phyloP scores from a whole-genome alignment of 2,113 vertebrate genomes.

The Erinaceus europaeus region DNA sequence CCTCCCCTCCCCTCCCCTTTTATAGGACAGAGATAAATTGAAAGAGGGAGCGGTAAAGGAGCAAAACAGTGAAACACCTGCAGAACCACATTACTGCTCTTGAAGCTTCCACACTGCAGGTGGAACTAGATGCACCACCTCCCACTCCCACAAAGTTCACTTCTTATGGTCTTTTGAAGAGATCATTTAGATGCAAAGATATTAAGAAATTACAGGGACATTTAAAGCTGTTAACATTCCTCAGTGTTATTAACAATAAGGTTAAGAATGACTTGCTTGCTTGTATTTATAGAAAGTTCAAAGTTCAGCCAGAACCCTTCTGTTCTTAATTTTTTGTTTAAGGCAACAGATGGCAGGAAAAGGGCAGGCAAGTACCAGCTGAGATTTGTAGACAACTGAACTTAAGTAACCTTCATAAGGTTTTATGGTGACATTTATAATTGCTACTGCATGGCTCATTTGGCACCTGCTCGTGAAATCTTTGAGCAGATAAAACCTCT shows the following conservation, averaged over 20 bases:
- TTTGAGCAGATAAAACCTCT: constrained; percentile 26
- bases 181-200: background rate
- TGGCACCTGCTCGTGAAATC: background rate
- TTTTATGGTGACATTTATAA: constrained; percentile 15
- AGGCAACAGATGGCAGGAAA: background rate
- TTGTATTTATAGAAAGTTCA: constrained; percentile 9
- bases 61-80: no score
- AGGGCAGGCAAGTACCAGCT: background rate
- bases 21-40: no score
- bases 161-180: constrained; percentile 42
- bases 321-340: background rate
- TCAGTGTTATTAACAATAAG: background rate
- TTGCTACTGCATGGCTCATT: background rate
- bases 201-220: background rate
- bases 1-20: no score
- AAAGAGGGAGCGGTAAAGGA: no score
- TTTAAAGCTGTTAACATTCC: constrained; percentile 10
- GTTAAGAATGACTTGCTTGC: background rate
- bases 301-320: background rate
- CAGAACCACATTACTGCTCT: no score
- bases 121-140: no score
- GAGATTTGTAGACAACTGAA: background rate
- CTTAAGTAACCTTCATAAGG: background rate
- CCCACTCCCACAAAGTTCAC: background rate
- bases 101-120: no score